Conservation (phyloP, 2,888 invertebrate species). For the Dastarcus helophoroides region DNA sequence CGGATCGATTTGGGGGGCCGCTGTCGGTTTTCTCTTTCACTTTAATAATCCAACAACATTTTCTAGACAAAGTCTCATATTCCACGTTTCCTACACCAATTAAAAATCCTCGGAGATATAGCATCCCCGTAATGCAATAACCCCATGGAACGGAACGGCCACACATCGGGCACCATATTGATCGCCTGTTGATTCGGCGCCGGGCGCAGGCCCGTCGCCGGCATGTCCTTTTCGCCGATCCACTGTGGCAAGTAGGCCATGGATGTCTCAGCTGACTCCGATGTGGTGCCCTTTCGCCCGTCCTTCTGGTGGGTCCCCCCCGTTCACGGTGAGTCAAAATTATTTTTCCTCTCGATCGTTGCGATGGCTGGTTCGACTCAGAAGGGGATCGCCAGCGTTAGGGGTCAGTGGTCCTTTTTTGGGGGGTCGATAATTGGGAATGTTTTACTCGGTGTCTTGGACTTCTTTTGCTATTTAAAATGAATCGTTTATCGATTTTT, state of each 20-base stretch:
- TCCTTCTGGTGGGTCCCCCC: not conserved
- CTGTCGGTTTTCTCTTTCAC: too few species aligned
- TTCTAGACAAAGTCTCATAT: too few species aligned
- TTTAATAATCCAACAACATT: too few species aligned
- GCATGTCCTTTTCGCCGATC: slow-evolving; percentile 7
- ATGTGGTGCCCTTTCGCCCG: slow-evolving; percentile 3
- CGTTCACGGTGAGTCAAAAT: slow-evolving; percentile 4
- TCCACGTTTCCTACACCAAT: too few species aligned
- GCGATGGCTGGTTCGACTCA: slow-evolving; percentile 8
- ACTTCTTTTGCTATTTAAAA: too few species aligned
- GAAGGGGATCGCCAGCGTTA: slow-evolving; percentile 7
- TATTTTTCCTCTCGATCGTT: slow-evolving; percentile 6
- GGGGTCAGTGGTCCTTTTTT: slow-evolving; percentile 1
- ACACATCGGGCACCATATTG: slow-evolving; percentile 8
- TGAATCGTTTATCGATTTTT: too few species aligned
- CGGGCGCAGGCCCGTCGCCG: slow-evolving; percentile 6
- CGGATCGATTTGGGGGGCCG: too few species aligned
- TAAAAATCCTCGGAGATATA: too few species aligned
- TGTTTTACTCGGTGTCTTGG: too few species aligned
- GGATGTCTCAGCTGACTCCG: slow-evolving; percentile 11
- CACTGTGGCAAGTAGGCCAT: slow-evolving; percentile 11
- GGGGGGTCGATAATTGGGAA: too few species aligned
- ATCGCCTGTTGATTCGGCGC: slow-evolving; percentile 10
- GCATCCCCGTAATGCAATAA: too few species aligned
- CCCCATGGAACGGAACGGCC: not conserved